These are phyloP conservation scores for Strix aluco DNA, from an alignment of 2,113 vertebrate species.

Conservation along the genomic window DNA sequence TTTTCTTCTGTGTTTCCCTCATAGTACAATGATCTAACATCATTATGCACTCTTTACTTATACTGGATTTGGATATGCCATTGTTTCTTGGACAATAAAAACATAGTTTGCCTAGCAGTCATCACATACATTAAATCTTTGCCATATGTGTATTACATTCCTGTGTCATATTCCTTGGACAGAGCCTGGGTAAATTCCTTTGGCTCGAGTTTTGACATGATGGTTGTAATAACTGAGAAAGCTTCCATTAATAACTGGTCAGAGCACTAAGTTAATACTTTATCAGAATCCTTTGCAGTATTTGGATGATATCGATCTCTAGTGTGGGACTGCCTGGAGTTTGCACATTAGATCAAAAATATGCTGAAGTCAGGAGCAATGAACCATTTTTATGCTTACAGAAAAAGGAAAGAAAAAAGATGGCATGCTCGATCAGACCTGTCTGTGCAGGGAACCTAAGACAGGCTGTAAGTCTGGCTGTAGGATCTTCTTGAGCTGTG, in stretches of 20 bases:
- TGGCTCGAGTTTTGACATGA: constrained; percentile 25
- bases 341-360: background rate
- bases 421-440: background rate
- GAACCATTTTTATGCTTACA: background rate
- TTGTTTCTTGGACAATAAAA: constrained; percentile 64
- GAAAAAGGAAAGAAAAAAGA: background rate
- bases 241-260: constrained; percentile 39
- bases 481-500: constrained; percentile 5
- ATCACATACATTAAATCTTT: constrained; percentile 60
- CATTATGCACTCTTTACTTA: constrained; percentile 49
- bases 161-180: constrained; percentile 44
- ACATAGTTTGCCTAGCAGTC: constrained; percentile 41
- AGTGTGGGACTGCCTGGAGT: background rate
- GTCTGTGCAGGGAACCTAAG: background rate
- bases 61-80: constrained; percentile 57
- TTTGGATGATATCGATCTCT: background rate
- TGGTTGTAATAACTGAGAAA: constrained; percentile 18
- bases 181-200: constrained; percentile 47
- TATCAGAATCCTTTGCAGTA: background rate
- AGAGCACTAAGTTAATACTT: background rate
- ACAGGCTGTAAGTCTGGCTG: background rate
- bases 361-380: background rate
- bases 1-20: constrained; percentile 20
- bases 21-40: constrained; percentile 13
- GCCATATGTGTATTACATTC: constrained; percentile 58